Conservation (phyloP, 2,797 vertebrate species). For the Enteromius radiatus region DNA sequence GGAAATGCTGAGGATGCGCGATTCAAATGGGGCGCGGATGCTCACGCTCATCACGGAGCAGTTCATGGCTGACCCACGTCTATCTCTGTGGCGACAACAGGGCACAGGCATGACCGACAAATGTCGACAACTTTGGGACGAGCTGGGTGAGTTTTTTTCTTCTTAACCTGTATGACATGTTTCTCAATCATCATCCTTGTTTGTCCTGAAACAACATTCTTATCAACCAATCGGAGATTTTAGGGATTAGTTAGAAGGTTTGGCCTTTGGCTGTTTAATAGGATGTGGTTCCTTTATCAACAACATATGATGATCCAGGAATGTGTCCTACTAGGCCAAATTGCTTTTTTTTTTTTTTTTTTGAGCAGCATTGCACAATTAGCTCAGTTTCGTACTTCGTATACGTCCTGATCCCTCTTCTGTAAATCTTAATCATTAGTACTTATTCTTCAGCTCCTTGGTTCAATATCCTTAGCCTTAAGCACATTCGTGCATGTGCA, state of each 20-base stretch:
- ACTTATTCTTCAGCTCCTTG: constrained; percentile 11
- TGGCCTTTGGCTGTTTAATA: not conserved
- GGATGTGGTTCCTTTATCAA: not conserved
- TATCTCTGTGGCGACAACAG: constrained; percentile 97
- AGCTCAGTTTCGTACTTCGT: not conserved
- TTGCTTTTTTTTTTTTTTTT: not conserved
- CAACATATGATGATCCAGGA: not conserved
- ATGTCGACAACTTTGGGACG: constrained; percentile 97
- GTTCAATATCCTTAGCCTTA: constrained; percentile 42
- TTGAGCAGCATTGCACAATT: not conserved
- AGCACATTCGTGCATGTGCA: constrained; percentile 39
- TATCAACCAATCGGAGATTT: constrained; percentile 4
- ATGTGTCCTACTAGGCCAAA: not conserved
- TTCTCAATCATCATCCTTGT: not conserved
- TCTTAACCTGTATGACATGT: not conserved
- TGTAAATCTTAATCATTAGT: constrained; percentile 22
- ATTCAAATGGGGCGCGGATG: constrained; percentile 97
- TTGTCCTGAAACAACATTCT: not conserved
- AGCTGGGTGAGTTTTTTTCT: constrained; percentile 85
- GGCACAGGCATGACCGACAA: constrained; percentile 98
- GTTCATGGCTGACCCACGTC: constrained; percentile 97
- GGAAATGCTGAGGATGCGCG: constrained; percentile 97
- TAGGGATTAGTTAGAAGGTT: not conserved
- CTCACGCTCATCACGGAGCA: constrained; percentile 96
- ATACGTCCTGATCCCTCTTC: not conserved